phyloP scores from a whole-genome alignment of 2,113 vertebrate species.

The Mirza zaza region DNA sequence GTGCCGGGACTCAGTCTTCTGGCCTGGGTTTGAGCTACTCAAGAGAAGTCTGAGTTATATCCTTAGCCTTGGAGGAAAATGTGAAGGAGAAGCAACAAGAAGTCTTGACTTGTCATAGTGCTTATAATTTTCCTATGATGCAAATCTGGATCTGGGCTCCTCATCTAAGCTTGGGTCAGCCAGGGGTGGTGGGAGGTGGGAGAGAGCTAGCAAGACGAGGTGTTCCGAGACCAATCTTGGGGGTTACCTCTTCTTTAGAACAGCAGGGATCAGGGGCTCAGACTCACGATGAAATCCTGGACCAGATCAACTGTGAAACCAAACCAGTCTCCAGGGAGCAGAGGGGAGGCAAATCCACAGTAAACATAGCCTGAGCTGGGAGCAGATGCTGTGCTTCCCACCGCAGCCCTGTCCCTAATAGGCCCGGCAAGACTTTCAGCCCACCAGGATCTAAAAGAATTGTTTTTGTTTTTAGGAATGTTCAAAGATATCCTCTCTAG shows the following conservation, averaged over 20 bases:
- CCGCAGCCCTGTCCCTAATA: background rate
- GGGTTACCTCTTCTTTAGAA: background rate
- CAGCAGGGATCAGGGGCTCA: background rate
- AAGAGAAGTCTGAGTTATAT: background rate
- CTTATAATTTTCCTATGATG: background rate
- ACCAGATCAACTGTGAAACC: background rate
- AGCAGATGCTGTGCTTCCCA: fast-evolving
- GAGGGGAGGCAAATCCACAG: background rate
- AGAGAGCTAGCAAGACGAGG: background rate
- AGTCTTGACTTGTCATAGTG: background rate
- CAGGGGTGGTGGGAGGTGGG: fast-evolving
- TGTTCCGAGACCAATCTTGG: background rate
- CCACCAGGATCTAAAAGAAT: background rate
- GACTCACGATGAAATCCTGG: background rate
- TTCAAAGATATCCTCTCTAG: background rate
- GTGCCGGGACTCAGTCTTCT: background rate
- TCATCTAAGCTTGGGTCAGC: background rate
- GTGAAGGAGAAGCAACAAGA: background rate
- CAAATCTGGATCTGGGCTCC: background rate
- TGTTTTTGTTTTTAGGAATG: conserved; percentile 52
- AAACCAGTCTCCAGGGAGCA: background rate
- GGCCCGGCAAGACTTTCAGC: background rate
- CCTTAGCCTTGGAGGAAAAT: background rate
- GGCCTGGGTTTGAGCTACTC: background rate
- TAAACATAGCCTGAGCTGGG: background rate